A percentile compares a stretch with the other conserved stretches of the same genome.
phyloP scores from a whole-genome alignment of 2,888 invertebrate genomes.

The Mesoligia furuncula region DNA sequence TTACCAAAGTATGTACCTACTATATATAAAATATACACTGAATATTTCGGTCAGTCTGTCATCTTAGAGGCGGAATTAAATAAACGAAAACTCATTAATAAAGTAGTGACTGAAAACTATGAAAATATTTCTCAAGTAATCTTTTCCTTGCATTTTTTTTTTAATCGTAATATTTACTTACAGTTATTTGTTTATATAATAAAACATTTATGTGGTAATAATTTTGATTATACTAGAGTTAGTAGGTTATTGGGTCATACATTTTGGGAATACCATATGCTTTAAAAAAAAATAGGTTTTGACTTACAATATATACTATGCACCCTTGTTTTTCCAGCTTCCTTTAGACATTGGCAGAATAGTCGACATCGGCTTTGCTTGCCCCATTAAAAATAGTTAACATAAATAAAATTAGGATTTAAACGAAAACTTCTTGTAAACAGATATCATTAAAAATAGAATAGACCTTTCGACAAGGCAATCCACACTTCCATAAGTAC shows the following conservation, averaged over 20 bases:
- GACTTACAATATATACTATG: background rate
- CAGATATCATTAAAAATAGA: no score
- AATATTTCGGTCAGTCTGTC: background rate
- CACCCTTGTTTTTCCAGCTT: background rate
- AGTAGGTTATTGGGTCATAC: background rate
- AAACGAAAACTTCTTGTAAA: no score
- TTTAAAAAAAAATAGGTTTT: background rate
- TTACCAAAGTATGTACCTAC: background rate
- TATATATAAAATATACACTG: background rate
- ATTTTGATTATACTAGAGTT: background rate
- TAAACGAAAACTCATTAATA: no score
- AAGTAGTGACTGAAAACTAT: no score
- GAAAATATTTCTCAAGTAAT: background rate
- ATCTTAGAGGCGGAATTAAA: background rate
- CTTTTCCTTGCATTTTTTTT: background rate
- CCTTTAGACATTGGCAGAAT: background rate
- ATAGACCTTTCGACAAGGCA: background rate
- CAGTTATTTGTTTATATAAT: no score
- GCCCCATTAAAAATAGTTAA: background rate
- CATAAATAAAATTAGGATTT: background rate
- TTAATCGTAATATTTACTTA: background rate
- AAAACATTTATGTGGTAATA: background rate
- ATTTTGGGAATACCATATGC: no score
- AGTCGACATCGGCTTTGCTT: background rate
- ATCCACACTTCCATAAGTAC: no score